phyloP scores from a whole-genome alignment of 2,888 invertebrate genomes.

The Villa cingulata region DNA sequence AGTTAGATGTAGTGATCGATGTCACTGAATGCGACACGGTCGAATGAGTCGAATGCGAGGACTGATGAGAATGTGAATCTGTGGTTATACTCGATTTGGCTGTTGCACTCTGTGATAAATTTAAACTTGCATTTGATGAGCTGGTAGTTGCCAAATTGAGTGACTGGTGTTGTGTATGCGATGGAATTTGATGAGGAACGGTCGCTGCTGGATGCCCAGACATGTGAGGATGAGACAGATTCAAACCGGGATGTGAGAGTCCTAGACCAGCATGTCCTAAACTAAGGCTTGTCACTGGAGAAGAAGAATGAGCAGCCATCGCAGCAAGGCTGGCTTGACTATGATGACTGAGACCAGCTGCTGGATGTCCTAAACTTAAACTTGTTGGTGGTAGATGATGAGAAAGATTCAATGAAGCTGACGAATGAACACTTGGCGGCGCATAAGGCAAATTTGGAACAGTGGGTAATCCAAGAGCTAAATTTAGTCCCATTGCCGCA shows the following conservation, averaged over 20 bases:
- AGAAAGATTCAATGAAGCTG: conserved; percentile 21
- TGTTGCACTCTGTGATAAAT: conserved; percentile 8
- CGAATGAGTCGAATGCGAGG: conserved; percentile 3
- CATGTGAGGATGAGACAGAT: conserved; percentile 21
- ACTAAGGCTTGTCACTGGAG: conserved; percentile 18
- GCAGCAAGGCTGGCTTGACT: conserved; percentile 30
- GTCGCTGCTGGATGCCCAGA: conserved; percentile 19
- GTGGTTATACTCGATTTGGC: conserved; percentile 2
- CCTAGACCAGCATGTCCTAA: conserved; percentile 29
- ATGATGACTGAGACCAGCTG: conserved; percentile 26
- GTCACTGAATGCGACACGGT: conserved; percentile 1
- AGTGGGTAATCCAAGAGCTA: conserved; percentile 27
- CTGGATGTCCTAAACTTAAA: conserved; percentile 25
- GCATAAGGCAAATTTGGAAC: conserved; percentile 26
- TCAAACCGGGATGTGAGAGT: conserved; percentile 30
- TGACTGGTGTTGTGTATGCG: conserved; percentile 22
- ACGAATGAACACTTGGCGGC: conserved; percentile 15
- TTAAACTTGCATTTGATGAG: conserved; percentile 4
- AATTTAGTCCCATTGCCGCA: conserved; percentile 27
- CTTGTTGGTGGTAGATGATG: conserved; percentile 30
- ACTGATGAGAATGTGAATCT: conserved; percentile 3
- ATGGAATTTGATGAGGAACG: conserved; percentile 27
- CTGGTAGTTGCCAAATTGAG: conserved; percentile 12
- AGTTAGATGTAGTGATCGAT: neutral
- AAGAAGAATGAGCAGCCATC: conserved; percentile 11